Evolutionary conservation across 2,888 invertebrate genomes (phyloP), one percentile per base, ranked within the genome.

Genomic region (Parthenolecanium corni): DNA sequence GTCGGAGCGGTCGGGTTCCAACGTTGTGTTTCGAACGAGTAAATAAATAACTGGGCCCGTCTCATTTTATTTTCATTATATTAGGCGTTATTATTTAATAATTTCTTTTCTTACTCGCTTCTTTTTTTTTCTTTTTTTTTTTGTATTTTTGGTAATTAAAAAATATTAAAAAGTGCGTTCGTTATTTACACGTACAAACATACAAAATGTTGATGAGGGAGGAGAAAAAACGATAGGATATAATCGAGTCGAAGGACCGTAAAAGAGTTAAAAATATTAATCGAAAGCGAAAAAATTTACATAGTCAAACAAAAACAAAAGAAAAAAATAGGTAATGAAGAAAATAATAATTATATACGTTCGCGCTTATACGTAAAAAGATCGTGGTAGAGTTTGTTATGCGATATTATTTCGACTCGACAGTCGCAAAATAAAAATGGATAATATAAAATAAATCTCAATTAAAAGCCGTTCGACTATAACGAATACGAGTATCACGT

Each of bases 81-180:
- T 31, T 6, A 31, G 4, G 9, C 9, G 9, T 6, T 18, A 44
- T 16, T 14, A 20, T 44, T 14, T 44, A 44, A 44, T 44, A 44
- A 14, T 40, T 40, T 14, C 4, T 14, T 14, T 14, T 42, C 44
- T 42, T 14, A 18, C 14, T 14, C 44, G 14, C 31, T 9, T 42
- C 14, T 42, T 42, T 42, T 16, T 4, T 42, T 42, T 42, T 42
- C 44, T 4, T n/a, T n/a, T 6, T 31, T 31, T 31, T 56, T 56
- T 44, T 21, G 23, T 58, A 21, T 47, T 31, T 31, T 9, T 38
- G 49, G 58, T 58, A 38, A 58, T 58, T 58, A 58, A 49, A 58
- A 58, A 58, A 58, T 49, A 58, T 49, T 58, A 58, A 58, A 58
- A 58, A 58, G 58, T 58, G 58, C 58, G 49, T 51, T n/a, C 40